Evolutionary conservation across 1,140 invertebrate species (phyloP).

Genomic region (Ptiloglossa arizonensis): DNA sequence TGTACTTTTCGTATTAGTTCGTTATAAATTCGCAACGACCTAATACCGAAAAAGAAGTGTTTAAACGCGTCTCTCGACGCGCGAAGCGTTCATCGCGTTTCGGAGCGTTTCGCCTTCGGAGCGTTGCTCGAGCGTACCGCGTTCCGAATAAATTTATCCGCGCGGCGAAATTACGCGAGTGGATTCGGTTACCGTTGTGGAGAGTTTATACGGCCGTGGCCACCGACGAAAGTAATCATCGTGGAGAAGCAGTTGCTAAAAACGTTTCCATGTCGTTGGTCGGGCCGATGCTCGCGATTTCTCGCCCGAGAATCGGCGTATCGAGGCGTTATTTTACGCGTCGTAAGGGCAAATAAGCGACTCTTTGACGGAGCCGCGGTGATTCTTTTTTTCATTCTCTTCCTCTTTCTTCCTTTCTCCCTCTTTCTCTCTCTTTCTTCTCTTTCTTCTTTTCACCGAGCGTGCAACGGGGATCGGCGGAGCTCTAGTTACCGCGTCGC

Average conservation of each 20-base stretch:
- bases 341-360: slow-evolving; percentile 17
- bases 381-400: slow-evolving; percentile 3
- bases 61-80: no score
- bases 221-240: slow-evolving; percentile 1
- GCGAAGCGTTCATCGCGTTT: no score
- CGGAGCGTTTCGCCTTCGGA: no score
- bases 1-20: no score
- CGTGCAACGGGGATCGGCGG: not conserved
- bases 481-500: slow-evolving; percentile 63
- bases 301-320: not conserved
- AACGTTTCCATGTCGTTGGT: not conserved
- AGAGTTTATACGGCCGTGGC: not conserved
- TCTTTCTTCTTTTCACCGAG: not conserved
- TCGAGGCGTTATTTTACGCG: slow-evolving; percentile 32
- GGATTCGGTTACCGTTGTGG: slow-evolving; percentile 29
- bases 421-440: not conserved
- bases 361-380: not conserved
- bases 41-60: no score
- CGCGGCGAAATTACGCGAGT: not conserved
- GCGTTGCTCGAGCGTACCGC: no score
- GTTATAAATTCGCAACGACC: no score
- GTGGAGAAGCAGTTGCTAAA: slow-evolving; percentile 5
- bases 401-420: not conserved
- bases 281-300: slow-evolving; percentile 9
- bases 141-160: slow-evolving; percentile 2